These are phyloP conservation scores for Xanthostigma xanthostigma DNA, from an alignment of 2,888 invertebrate species.

Conservation along the genomic window DNA sequence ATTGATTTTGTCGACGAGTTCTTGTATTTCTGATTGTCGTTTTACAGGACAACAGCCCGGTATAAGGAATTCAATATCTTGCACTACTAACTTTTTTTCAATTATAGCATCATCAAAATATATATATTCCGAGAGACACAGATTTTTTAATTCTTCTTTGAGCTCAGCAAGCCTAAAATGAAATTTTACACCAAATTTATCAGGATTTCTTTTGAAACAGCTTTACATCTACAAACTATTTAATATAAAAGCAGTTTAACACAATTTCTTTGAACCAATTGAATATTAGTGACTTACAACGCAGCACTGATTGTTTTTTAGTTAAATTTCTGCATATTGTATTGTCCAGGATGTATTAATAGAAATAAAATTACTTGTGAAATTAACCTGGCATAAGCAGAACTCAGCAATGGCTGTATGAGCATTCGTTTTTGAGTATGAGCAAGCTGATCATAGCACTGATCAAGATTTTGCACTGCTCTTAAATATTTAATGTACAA, in stretches of 20 bases:
- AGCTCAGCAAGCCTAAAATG: slow-evolving; percentile 36
- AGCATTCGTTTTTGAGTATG: too few relatives aligned
- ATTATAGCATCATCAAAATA: slow-evolving; percentile 58
- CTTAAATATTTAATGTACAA: slow-evolving; percentile 36
- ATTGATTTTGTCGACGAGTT: slow-evolving; percentile 31
- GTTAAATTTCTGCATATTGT: too few relatives aligned
- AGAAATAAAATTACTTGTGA: too few relatives aligned
- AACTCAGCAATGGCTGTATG: too few relatives aligned
- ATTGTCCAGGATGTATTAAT: too few relatives aligned
- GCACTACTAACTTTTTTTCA: slow-evolving; percentile 52
- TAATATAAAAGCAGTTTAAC: too few relatives aligned
- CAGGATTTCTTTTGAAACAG: too few relatives aligned
- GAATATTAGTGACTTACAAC: too few relatives aligned
- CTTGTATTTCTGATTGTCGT: slow-evolving; percentile 30
- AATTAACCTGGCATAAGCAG: too few relatives aligned
- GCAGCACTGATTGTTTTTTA: too few relatives aligned
- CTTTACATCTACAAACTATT: too few relatives aligned
- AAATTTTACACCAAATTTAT: slow-evolving; percentile 18
- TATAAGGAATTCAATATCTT: slow-evolving; percentile 45
- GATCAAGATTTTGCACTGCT: slow-evolving; percentile 38
- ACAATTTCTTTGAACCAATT: too few relatives aligned
- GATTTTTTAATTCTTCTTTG: slow-evolving; percentile 36
- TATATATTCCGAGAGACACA: slow-evolving; percentile 45
- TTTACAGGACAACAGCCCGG: slow-evolving; percentile 25
- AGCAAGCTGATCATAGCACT: slow-evolving; percentile 37